Conservation (phyloP, 2,797 vertebrate species). For the Hyperoplus lanceolatus region DNA sequence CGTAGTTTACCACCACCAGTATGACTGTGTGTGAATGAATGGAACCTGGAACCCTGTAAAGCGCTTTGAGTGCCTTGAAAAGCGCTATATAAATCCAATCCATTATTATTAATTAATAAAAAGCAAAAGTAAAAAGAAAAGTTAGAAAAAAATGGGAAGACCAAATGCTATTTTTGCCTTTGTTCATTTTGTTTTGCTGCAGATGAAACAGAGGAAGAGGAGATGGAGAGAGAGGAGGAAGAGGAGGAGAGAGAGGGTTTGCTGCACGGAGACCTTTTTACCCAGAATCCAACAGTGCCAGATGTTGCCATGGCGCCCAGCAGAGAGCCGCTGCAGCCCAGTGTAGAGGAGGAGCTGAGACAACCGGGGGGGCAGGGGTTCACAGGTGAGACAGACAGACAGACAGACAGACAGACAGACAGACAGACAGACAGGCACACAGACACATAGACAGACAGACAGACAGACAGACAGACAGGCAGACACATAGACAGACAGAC, state of each 20-base stretch:
- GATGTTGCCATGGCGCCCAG: conserved; percentile 72
- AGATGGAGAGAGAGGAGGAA: conserved; percentile 41
- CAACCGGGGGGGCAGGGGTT: background rate
- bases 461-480: too few relatives aligned
- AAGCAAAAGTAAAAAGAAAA: background rate
- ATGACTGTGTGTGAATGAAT: too few relatives aligned
- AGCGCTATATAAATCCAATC: too few relatives aligned
- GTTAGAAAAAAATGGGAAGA: background rate
- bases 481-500: too few relatives aligned
- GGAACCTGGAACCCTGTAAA: too few relatives aligned
- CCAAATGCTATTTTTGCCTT: background rate
- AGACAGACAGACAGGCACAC: too few relatives aligned
- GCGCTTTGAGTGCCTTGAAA: too few relatives aligned
- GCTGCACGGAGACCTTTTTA: conserved; percentile 30
- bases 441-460: too few relatives aligned
- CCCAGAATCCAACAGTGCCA: conserved; percentile 71
- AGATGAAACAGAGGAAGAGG: conserved; percentile 55
- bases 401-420: too few relatives aligned
- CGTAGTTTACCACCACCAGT: too few relatives aligned
- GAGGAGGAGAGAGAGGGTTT: conserved; percentile 42
- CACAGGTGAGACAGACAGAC: background rate
- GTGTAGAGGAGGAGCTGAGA: conserved; percentile 44
- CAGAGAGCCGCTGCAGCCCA: conserved; percentile 71
- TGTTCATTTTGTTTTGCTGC: conserved; percentile 13
- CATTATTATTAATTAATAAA: too few relatives aligned